These are phyloP conservation scores for Otus sunia DNA, from an alignment of 2,113 vertebrate species.

Conservation along the genomic window DNA sequence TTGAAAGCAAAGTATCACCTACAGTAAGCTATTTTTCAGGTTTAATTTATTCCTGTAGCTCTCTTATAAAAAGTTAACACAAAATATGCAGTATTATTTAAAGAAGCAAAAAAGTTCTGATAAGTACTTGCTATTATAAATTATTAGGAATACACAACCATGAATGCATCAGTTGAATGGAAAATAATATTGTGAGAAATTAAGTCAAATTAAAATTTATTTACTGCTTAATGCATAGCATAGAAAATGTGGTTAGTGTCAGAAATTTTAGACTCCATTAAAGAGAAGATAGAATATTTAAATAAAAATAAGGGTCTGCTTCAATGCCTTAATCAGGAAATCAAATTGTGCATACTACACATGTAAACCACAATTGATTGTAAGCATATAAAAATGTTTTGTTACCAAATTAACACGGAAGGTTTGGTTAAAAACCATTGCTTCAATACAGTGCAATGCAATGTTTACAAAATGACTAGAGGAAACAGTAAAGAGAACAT, in stretches of 20 bases:
- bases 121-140: conserved; percentile 8
- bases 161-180: conserved; percentile 15
- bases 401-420: not conserved
- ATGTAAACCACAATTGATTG: not conserved
- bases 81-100: conserved; percentile 10
- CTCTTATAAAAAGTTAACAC: not conserved
- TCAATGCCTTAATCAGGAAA: not conserved
- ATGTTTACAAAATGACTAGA: not conserved
- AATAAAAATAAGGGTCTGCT: not conserved
- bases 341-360: not conserved
- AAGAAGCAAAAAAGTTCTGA: conserved; percentile 4
- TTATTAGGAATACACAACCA: not conserved
- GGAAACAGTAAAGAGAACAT: not conserved
- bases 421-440: not conserved
- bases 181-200: conserved; percentile 21
- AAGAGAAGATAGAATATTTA: conserved; percentile 2
- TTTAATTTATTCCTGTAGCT: not conserved
- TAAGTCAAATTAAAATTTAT: conserved; percentile 12
- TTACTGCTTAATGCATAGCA: not conserved
- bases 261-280: conserved; percentile 4
- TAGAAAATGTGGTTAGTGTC: conserved; percentile 11
- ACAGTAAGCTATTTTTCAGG: not conserved
- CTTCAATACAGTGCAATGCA: not conserved
- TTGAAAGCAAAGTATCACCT: not conserved
- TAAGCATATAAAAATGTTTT: not conserved